Base-by-base conservation (phyloP, 2,113 vertebrate species). In the Agelaius phoeniceus region DNA sequence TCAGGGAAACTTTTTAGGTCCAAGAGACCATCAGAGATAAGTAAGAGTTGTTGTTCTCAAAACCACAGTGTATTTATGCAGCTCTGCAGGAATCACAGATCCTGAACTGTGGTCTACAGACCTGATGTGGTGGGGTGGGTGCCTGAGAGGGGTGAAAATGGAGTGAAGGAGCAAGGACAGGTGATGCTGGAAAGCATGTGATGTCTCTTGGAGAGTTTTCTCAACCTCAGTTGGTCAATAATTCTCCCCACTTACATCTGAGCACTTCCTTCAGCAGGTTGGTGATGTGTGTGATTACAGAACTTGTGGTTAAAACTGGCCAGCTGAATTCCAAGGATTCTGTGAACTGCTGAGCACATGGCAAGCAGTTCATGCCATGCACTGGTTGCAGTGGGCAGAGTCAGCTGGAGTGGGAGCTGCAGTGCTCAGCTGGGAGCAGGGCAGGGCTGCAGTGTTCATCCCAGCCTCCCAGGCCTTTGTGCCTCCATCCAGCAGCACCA, bases 401-500 rank as follows among this genome's bases (percentile, higher is more conserved):
- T 9, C 33, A 67, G 54, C 69, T 67, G 69, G 5, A 44, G 41
- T 18, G 48, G 15, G 71, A 62, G 71, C 63, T 58, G 14, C 28
- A 30, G 79, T 6, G 71, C 61, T 76, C 23, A 59, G 39, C 68
- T 44, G 69, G 57, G 82, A 65, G 43, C 41, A 54, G 65, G 21
- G 46, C 91, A 63, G 74, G 67, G 68, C 72, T 17, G 74, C 72
- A 51, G 83, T 31, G 15, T 55, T 66, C 46, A 11, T 67, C 94
- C 73, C 90, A 63, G 13, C 77, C 86, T 92, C 37, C 69, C 33
- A 61, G 73, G 91, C 75, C 85, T 96, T 76, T 86, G 66, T 91
- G 80, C 91, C 97, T 95, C 48, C 87, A 58, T 95, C 86, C 87
- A 91, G 95, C 96, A 91, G 89, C 83, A 30, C 93, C 89, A 68